These are phyloP conservation scores for Saimiri boliviensis DNA, from an alignment of 2,113 vertebrate species.

Conservation along the genomic window DNA sequence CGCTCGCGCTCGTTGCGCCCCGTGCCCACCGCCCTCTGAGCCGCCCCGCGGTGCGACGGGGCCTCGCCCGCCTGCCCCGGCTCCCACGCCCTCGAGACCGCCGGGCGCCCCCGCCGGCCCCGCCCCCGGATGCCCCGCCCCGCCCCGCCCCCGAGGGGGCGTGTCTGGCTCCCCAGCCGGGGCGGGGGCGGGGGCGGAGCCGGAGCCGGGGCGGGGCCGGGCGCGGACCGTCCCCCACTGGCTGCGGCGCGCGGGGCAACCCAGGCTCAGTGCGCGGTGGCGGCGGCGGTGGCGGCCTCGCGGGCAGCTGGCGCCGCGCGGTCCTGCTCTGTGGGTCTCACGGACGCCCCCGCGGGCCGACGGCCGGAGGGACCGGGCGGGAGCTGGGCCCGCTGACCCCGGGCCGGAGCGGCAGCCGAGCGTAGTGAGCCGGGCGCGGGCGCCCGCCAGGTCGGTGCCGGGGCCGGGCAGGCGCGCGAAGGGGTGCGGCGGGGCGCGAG, in stretches of 20 bases:
- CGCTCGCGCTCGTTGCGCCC: neutral
- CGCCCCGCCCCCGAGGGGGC: neutral
- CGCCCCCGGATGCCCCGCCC: conserved; percentile 22
- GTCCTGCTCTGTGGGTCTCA: neutral
- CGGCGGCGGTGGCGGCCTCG: conserved; percentile 23
- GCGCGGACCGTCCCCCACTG: conserved; percentile 39
- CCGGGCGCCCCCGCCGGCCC: conserved; percentile 31
- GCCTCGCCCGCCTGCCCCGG: accelerated
- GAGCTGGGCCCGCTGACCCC: neutral
- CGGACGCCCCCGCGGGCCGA: neutral
- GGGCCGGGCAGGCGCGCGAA: neutral
- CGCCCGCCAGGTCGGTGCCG: conserved; percentile 48
- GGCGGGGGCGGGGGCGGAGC: neutral
- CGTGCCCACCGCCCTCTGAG: neutral
- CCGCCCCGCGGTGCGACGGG: accelerated
- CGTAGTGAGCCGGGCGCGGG: neutral
- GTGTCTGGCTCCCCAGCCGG: neutral
- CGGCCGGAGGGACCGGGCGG: neutral
- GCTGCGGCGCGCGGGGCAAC: conserved; percentile 43
- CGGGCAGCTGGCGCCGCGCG: neutral
- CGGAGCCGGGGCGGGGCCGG: neutral
- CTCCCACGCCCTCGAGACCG: conserved; percentile 61
- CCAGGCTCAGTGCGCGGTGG: conserved; percentile 44
- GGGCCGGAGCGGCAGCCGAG: neutral
- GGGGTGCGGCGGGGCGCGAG: neutral